phyloP scores from a whole-genome alignment of 2,113 vertebrate species.

The Blennius ocellaris region DNA sequence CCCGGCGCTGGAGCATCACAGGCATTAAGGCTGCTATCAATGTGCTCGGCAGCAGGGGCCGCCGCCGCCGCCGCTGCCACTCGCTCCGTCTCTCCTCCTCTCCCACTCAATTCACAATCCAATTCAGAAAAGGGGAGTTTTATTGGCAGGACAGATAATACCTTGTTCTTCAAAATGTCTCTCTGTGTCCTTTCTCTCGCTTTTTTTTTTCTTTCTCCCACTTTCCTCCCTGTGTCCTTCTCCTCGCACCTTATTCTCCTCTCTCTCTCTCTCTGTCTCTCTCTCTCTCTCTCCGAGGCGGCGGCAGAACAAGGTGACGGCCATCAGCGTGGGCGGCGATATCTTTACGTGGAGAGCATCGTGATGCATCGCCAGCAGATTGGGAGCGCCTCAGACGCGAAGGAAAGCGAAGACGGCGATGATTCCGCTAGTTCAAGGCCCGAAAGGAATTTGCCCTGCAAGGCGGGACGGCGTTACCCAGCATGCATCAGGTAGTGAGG shows the following conservation, averaged over 20 bases:
- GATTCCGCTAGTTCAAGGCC: too few relatives aligned
- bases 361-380: constrained; percentile 27
- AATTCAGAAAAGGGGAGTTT: constrained; percentile 60
- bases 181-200: constrained; percentile 18
- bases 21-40: constrained; percentile 73
- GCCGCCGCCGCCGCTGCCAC: constrained; percentile 53
- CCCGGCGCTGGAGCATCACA: constrained; percentile 63
- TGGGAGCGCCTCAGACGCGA: too few relatives aligned
- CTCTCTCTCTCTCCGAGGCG: constrained; percentile 5
- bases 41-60: constrained; percentile 74
- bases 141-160: constrained; percentile 70
- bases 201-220: background rate
- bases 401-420: too few relatives aligned
- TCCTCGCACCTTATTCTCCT: constrained; percentile 16
- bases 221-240: constrained; percentile 2
- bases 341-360: constrained; percentile 34
- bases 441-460: too few relatives aligned
- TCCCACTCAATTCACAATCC: constrained; percentile 67
- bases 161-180: constrained; percentile 61
- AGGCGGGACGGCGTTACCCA: too few relatives aligned
- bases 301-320: constrained; percentile 37
- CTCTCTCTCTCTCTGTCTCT: too few relatives aligned
- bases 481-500: too few relatives aligned
- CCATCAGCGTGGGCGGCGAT: constrained; percentile 36
- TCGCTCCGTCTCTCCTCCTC: constrained; percentile 53